Base-by-base conservation (phyloP, 2,113 vertebrate species). In the Hymenochirus boettgeri region DNA sequence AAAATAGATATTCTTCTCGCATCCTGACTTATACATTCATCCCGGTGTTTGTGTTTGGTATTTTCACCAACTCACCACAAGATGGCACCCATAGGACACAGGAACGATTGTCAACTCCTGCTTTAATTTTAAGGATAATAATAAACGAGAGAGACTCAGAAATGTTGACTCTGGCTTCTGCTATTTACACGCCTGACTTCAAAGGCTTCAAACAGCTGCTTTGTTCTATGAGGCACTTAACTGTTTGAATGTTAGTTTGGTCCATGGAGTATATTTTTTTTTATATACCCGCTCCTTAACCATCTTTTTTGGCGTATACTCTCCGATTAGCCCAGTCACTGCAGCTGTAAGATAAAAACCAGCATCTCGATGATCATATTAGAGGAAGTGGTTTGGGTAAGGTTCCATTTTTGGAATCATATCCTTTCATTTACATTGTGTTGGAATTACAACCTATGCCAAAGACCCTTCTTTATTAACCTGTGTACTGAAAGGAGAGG, bases 111-210 rank as follows among this genome's bases (percentile, higher is more conserved):
- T 4, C 11, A 15, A 11, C 39, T 45, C 17, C 22, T 39, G 17
- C 23, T 23, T 59, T 59, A 17, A 42, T 67, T 67, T 59, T 7
- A 19, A 59, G 46, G 24, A 25, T 35, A 42, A 57, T 59, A 65
- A 58, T 66, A 59, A 66, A 51, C 24, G 48, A 59, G 33, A 67
- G 57, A 59, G 27, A 57, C 56, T 24, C 35, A 53, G 57, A 69
- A 51, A 51, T 66, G 64, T 66, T 66, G 65, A 69, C 57, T 69
- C 56, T 60, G 56, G 64, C 56, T 65, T 60, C 65, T 69, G 65
- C 65, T 69, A 69, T 69, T 69, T 69, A 69, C 65, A 69, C 65
- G 65, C 65, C 56, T 69, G 65, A 69, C 65, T 69, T 69, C 65
- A 60, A 59, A 69, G 65, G 56, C 65, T 69, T 69, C 57, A 69